Evolutionary conservation across 2,797 vertebrate genomes (phyloP), one percentile per base, ranked within the genome.

Genomic region (Mormyrops boulengeri): DNA sequence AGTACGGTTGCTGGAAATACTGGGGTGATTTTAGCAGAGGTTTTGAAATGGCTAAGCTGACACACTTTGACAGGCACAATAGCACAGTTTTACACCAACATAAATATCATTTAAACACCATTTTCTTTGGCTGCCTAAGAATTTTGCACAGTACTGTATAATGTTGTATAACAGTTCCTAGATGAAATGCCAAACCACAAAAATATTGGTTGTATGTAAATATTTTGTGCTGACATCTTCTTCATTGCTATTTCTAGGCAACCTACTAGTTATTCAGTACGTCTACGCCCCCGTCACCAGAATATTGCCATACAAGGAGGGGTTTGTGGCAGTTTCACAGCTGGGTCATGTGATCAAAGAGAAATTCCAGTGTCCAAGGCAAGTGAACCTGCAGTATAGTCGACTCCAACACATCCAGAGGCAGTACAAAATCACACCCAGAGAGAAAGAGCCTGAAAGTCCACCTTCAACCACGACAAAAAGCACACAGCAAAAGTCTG

Each of bases 241-340:
- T 62, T 86, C 55, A 7, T 88, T 88, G 44, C 55, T 34, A 60
- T 47, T 91, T 2, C 0, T 92, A 97, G 97, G 97, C 4, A 92
- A 93, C 19, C 94, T 97, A 44, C 92, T 98, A 62, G 94, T 93
- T 0, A 94, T 95, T 3, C 96, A 97, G 93, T 94, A 94, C 8
- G 93, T 96, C 47, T 94, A 97, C 47, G 92, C 96, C 0, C 89
- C 96, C 0, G 93, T 97, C 0, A 93, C 94, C 88, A 93, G 92
- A 69, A 96, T 96, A 80, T 53, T 94, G 50, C 93, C 96, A 2
- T 95, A 92, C 8, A 91, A 94, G 88, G 94, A 95, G 0, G 95
- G 97, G 34, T 97, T 97, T 1, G 92, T 96, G 69, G 97, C 95
- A 0, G 26, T 96, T 77, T 94, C 95, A 0, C 93, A 93, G 91